phyloP scores from a whole-genome alignment of 2,113 vertebrate genomes.

The Mormyrus iriodes region DNA sequence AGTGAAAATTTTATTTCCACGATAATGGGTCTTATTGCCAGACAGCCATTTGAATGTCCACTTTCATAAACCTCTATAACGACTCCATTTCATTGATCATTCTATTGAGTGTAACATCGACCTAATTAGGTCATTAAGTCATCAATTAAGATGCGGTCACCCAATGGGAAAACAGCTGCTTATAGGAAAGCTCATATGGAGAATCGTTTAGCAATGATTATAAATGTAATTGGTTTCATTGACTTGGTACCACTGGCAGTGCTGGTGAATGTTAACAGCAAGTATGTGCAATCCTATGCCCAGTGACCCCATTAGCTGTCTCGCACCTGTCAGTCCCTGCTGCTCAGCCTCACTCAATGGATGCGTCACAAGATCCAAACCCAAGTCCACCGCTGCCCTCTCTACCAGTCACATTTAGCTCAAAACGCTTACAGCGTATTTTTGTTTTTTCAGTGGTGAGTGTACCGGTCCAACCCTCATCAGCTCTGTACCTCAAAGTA shows the following conservation, averaged over 20 bases:
- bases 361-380: not conserved
- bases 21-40: not conserved
- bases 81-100: not conserved
- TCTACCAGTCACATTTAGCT: not conserved
- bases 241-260: not conserved
- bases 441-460: not conserved
- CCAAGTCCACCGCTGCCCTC: not conserved
- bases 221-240: not conserved
- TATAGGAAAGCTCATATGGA: not conserved
- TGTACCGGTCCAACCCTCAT: not conserved
- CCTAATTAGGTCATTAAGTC: not conserved
- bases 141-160: not conserved
- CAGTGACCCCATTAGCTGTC: not conserved
- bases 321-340: not conserved
- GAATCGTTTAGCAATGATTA: constrained; percentile 2
- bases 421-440: not conserved
- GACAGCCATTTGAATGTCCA: not conserved
- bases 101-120: not conserved
- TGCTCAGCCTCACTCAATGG: not conserved
- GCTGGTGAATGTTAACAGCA: not conserved
- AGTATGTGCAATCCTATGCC: not conserved
- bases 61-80: not conserved
- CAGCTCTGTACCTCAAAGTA: not conserved
- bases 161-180: not conserved
- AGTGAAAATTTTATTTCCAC: not conserved